Evolutionary conservation across 2,888 invertebrate species (phyloP).

Genomic region (Polydrusus pterygomalis): DNA sequence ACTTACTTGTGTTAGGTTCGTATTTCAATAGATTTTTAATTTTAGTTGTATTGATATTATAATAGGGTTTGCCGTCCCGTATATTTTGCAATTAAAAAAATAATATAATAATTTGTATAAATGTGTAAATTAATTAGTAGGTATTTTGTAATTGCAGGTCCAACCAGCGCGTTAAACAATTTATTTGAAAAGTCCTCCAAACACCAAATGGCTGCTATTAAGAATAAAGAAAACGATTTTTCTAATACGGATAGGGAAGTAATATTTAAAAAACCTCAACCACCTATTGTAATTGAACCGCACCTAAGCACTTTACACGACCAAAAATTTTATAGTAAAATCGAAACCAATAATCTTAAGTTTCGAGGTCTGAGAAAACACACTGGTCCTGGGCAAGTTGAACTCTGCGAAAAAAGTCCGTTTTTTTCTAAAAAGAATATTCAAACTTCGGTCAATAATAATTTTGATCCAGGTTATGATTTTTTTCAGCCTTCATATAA

Average conservation of each 20-base stretch:
- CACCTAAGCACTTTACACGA: not conserved
- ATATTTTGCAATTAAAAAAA: too few species aligned
- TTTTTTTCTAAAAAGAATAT: not conserved
- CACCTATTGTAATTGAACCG: not conserved
- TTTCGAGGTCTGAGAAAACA: conserved; percentile 1
- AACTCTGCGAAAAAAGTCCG: conserved; percentile 5
- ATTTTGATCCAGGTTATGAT: not conserved
- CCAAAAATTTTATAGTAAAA: not conserved
- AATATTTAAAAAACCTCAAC: not conserved
- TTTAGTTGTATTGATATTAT: too few species aligned
- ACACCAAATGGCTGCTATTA: not conserved
- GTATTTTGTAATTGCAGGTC: not conserved
- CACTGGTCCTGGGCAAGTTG: not conserved
- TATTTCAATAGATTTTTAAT: too few species aligned
- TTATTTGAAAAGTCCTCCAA: not conserved
- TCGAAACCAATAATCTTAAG: not conserved
- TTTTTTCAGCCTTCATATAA: not conserved
- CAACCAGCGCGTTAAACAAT: not conserved
- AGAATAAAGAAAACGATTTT: not conserved
- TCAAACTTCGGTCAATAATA: too few species aligned
- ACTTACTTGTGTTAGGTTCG: too few species aligned
- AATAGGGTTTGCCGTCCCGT: too few species aligned
- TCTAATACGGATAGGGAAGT: too few species aligned
- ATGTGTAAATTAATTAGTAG: too few species aligned
- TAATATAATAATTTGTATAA: too few species aligned